Evolutionary conservation across 2,797 vertebrate species (phyloP).

Genomic region (Falco peregrinus): DNA sequence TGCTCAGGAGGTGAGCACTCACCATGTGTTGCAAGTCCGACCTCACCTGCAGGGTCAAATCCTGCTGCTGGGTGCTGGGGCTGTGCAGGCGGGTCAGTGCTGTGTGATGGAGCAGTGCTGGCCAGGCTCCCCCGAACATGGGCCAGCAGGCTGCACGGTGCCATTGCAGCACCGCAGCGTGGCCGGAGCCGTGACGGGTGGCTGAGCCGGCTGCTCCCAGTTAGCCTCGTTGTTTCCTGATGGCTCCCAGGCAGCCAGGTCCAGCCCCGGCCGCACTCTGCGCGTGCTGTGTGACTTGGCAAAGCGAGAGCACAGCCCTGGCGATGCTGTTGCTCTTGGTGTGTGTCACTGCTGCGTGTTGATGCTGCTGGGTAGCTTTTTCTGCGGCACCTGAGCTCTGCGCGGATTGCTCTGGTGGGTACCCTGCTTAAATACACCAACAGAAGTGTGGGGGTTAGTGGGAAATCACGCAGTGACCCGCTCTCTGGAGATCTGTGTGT

Average conservation of each 20-base stretch:
- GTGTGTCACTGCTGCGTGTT: rapidly evolving
- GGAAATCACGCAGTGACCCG: neutral
- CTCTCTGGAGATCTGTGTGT: neutral
- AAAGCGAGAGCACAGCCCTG: neutral
- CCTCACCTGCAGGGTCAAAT: neutral
- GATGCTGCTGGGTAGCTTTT: neutral
- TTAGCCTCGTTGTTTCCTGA: neutral
- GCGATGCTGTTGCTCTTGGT: neutral
- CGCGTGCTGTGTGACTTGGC: rapidly evolving
- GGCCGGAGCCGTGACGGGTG: neutral
- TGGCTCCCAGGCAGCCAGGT: neutral
- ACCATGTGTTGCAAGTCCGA: rapidly evolving
- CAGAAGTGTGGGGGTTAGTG: neutral
- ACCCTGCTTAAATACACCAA: neutral
- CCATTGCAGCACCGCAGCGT: rapidly evolving
- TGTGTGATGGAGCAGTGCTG: neutral
- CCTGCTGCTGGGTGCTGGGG: neutral
- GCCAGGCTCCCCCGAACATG: rapidly evolving
- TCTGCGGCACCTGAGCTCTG: rapidly evolving
- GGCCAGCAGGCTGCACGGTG: rapidly evolving
- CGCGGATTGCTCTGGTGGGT: neutral
- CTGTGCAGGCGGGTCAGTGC: neutral
- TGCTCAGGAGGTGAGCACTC: neutral
- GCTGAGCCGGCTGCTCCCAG: neutral
- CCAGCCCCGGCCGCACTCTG: neutral